These are phyloP conservation scores for Muschampia plurimacula DNA, from an alignment of 2,888 invertebrate genomes.

Conservation along the genomic window DNA sequence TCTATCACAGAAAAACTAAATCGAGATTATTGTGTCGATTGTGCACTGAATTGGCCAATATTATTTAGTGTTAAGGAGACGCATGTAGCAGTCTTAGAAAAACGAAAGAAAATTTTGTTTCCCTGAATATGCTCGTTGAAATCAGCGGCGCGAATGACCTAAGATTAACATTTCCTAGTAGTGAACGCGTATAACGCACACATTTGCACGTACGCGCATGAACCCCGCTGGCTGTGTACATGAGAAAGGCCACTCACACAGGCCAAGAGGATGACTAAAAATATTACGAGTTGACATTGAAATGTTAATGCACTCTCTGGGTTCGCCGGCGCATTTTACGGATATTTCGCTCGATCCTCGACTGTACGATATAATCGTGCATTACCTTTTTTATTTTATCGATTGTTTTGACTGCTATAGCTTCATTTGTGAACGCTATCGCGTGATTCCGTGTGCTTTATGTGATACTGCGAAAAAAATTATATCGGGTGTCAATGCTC, in stretches of 20 bases:
- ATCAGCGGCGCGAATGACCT: constrained; percentile 66
- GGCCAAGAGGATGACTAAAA: constrained; percentile 73
- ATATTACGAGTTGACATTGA: constrained; percentile 85
- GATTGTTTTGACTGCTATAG: constrained; percentile 73
- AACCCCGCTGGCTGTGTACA: constrained; percentile 51
- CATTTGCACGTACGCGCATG: constrained; percentile 47
- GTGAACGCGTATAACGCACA: constrained; percentile 53
- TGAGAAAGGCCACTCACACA: constrained; percentile 76
- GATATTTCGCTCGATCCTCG: constrained; percentile 60
- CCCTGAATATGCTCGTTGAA: constrained; percentile 51
- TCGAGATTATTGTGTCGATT: constrained; percentile 1
- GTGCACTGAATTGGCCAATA: constrained; percentile 6
- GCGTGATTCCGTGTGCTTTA: constrained; percentile 56
- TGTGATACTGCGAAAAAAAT: constrained; percentile 65
- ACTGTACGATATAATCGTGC: constrained; percentile 56
- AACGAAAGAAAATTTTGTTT: constrained; percentile 43
- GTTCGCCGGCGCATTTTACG: constrained; percentile 73
- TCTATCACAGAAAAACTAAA: constrained; percentile 22
- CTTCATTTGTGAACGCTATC: constrained; percentile 61
- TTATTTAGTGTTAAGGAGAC: background rate
- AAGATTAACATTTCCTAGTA: constrained; percentile 74
- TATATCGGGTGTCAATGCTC: constrained; percentile 40
- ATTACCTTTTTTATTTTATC: constrained; percentile 61
- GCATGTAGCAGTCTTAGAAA: constrained; percentile 12
- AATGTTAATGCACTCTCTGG: constrained; percentile 82